phyloP scores from a whole-genome alignment of 2,888 invertebrate species.

The Spisula solida region DNA sequence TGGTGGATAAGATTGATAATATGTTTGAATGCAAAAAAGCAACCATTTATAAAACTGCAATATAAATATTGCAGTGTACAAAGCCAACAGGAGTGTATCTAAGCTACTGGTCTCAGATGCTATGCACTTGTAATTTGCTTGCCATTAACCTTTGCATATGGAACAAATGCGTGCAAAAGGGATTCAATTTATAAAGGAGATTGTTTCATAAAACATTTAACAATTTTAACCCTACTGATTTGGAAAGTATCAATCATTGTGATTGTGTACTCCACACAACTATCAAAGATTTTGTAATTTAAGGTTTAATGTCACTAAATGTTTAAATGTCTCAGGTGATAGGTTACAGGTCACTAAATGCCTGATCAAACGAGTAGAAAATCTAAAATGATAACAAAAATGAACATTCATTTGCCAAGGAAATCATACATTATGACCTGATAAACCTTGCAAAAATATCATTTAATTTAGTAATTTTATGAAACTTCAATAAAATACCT shows the following conservation, averaged over 20 bases:
- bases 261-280: no score
- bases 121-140: neutral
- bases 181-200: neutral
- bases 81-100: neutral
- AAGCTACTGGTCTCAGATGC: neutral
- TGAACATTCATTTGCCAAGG: no score
- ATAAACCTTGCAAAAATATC: neutral
- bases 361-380: no score
- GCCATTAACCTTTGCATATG: neutral
- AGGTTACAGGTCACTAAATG: no score
- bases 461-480: neutral
- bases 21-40: neutral
- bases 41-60: neutral
- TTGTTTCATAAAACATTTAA: neutral
- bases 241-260: no score
- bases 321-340: no score
- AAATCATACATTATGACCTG: no score
- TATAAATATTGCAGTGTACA: no score
- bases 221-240: neutral
- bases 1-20: neutral
- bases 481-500: neutral
- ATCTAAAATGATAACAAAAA: no score
- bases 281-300: no score
- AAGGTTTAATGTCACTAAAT: no score
- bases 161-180: neutral